A percentile compares a stretch with the other conserved stretches of the same genome.
phyloP scores from a whole-genome alignment of 2,888 invertebrate genomes.

The Oligia strigilis region DNA sequence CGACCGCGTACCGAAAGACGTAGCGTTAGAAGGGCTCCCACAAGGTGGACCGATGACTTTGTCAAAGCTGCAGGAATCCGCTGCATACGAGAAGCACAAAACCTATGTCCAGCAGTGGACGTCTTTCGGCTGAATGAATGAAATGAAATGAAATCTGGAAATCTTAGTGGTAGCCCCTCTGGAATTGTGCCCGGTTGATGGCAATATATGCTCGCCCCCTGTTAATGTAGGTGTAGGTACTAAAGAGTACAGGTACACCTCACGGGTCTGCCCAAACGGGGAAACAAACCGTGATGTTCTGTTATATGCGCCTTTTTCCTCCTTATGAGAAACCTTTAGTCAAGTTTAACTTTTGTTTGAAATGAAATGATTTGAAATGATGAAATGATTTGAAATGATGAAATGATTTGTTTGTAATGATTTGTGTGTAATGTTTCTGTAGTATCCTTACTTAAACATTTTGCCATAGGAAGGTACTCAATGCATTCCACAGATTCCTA shows the following conservation, averaged over 20 bases:
- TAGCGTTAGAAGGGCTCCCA: too few relatives aligned
- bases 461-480: not conserved
- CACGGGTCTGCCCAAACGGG: not conserved
- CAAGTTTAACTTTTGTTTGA: not conserved
- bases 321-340: not conserved
- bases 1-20: too few relatives aligned
- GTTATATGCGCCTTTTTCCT: not conserved
- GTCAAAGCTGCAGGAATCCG: too few relatives aligned
- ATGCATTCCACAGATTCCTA: slow-evolving; percentile 36
- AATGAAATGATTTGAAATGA: too few relatives aligned
- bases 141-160: too few relatives aligned
- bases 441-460: not conserved
- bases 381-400: too few relatives aligned
- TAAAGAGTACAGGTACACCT: not conserved
- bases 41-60: too few relatives aligned
- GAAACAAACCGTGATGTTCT: not conserved
- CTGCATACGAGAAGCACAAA: too few relatives aligned
- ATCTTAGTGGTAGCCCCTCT: not conserved
- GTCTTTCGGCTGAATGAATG: too few relatives aligned
- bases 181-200: not conserved
- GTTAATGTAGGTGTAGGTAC: not conserved
- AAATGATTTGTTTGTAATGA: too few relatives aligned
- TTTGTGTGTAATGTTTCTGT: not conserved
- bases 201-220: not conserved
- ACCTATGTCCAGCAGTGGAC: too few relatives aligned